phyloP scores from a whole-genome alignment of 2,113 vertebrate species.

The Ceratotherium simum region DNA sequence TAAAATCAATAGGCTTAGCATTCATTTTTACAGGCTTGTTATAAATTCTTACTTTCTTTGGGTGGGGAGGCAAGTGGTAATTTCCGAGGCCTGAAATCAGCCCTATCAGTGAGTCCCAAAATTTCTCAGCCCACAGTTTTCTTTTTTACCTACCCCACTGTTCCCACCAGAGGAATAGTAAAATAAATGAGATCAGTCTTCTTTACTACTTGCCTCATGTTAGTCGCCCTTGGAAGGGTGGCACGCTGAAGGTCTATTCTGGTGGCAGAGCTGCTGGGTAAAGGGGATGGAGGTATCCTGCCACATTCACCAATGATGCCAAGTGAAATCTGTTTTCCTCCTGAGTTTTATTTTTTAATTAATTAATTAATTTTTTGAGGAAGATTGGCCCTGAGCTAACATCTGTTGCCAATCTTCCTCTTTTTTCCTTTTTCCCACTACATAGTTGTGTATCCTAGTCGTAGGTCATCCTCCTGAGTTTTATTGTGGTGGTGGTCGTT shows the following conservation, averaged over 20 bases:
- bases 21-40: constrained; percentile 49
- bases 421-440: too few relatives aligned
- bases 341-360: neutral
- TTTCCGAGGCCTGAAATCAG: constrained; percentile 48
- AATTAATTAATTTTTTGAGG: too few relatives aligned
- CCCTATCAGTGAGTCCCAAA: constrained; percentile 6
- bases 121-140: neutral
- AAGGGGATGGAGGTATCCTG: neutral
- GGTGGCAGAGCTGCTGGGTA: neutral
- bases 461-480: neutral
- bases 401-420: too few relatives aligned
- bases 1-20: constrained; percentile 48
- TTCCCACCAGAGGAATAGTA: constrained; percentile 19
- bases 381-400: too few relatives aligned
- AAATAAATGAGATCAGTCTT: constrained; percentile 69
- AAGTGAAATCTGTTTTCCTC: neutral
- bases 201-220: neutral
- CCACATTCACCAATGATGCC: rapidly evolving
- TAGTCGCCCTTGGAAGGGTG: neutral
- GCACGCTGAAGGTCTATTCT: neutral
- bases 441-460: too few relatives aligned
- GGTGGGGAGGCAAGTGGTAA: neutral
- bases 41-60: constrained; percentile 50
- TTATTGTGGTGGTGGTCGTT: neutral
- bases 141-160: neutral